Evolutionary conservation across 2,888 invertebrate species (phyloP), one percentile per base, ranked within the genome.

Genomic region (Scrobipalpa costella): DNA sequence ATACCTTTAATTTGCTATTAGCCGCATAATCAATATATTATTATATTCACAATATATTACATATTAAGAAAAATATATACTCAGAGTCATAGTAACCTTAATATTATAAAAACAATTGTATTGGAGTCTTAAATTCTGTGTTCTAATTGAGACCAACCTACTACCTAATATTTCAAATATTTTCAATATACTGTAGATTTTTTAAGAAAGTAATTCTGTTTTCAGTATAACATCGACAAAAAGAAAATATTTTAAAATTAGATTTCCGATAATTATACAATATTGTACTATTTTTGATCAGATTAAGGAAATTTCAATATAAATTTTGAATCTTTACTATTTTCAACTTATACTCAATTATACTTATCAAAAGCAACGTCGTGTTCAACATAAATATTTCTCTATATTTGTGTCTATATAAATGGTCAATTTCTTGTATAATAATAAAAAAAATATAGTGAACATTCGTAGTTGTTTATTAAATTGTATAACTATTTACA

Each of bases 131-230:
- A 66, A 69, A 61, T 62, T 67, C 69, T 73, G 81, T 81, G 80
- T 81, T 80, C 79, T 67, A 63, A 63, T 55, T 57, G 74, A 78
- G 80, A 80, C 79, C 79, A 80, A 79, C 68, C 64, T 67, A 64
- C 11, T 65, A 69, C 68, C 67, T 69, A 69, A 50, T 59, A 63
- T 61, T 66, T 68, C 68, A 68, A 34, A 33, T 34, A 34, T 66
- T 72, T 67, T 67, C 61, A 57, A 69, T 80, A 74, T 80, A 80
- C 79, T 78, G 80, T 81, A 83, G 79, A 68, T 77, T 81, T 80
- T 80, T 60, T 76, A 76, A 68, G 63, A 64, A 66, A 66, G 44
- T 63, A 49, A 38, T 55, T 49, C 64, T 38, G 59, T 21, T 59
- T 59, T 44, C 47, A 59, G n/a, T 15, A 55, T 21, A 57, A 27